These are phyloP conservation scores for Hyphantria cunea DNA, from an alignment of 1,140 invertebrate species.

Conservation along the genomic window DNA sequence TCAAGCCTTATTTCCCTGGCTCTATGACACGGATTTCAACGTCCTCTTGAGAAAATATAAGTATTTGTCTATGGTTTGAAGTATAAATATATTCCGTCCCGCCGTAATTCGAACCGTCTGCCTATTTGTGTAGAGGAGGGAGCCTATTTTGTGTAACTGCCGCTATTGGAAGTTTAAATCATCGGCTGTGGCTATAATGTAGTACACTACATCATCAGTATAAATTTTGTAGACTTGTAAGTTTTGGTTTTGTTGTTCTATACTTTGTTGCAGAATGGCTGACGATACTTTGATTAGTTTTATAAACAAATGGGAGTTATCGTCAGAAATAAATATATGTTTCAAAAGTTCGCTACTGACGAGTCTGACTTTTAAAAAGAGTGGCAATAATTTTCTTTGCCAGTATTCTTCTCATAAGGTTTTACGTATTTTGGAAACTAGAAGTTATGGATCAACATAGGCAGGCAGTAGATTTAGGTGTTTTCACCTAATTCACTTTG, in stretches of 20 bases:
- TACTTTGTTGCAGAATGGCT: background rate
- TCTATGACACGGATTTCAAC: background rate
- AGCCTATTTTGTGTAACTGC: conserved; percentile 12
- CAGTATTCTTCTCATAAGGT: no score
- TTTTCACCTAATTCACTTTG: no score
- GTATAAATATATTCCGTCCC: background rate
- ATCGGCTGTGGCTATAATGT: background rate
- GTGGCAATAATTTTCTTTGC: no score
- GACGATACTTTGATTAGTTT: no score
- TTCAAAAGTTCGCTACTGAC: no score
- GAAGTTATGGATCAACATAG: no score
- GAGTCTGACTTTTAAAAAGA: no score
- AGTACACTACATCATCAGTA: background rate
- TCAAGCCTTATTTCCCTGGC: background rate
- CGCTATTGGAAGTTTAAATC: conserved; percentile 5
- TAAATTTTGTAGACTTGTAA: background rate
- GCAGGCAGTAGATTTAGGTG: no score
- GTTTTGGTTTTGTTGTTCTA: background rate
- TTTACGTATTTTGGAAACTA: no score
- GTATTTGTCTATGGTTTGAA: background rate
- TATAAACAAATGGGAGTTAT: no score
- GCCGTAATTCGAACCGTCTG: conserved; percentile 15
- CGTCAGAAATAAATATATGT: no score
- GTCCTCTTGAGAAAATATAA: background rate
- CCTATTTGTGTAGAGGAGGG: background rate